phyloP scores from a whole-genome alignment of 2,888 invertebrate species.

The Dolomedes plantarius region DNA sequence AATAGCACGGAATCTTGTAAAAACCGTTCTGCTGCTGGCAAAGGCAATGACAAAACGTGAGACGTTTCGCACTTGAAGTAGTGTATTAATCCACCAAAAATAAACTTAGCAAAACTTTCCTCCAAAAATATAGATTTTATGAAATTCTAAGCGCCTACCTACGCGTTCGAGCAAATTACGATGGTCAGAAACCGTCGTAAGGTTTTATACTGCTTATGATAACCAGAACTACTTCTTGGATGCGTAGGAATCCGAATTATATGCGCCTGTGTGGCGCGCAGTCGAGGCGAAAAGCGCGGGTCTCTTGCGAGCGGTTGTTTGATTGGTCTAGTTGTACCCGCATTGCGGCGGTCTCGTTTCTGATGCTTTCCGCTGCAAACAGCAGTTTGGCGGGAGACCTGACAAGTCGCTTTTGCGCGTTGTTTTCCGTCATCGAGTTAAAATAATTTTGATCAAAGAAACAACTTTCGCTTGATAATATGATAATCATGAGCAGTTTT shows the following conservation, averaged over 20 bases:
- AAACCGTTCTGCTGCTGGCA: slow-evolving; percentile 30
- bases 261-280: slow-evolving; percentile 47
- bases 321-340: slow-evolving; percentile 58
- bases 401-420: slow-evolving; percentile 28
- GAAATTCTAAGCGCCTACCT: background rate
- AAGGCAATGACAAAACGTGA: slow-evolving; percentile 48
- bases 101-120: background rate
- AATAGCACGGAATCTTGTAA: slow-evolving; percentile 29
- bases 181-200: background rate
- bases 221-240: slow-evolving; percentile 45
- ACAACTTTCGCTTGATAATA: background rate
- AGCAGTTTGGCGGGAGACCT: slow-evolving; percentile 41
- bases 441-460: background rate
- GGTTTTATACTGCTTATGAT: slow-evolving; percentile 31
- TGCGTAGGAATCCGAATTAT: slow-evolving; percentile 43
- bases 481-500: no score
- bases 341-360: slow-evolving; percentile 50
- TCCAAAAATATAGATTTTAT: background rate
- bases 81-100: slow-evolving; percentile 58
- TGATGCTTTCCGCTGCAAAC: slow-evolving; percentile 42
- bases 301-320: slow-evolving; percentile 19
- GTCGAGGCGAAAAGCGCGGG: slow-evolving; percentile 53
- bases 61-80: slow-evolving; percentile 27
- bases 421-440: slow-evolving; percentile 9
- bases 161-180: background rate